Conservation (phyloP, 2,888 invertebrate species). For the Melinopterus prodromus region DNA sequence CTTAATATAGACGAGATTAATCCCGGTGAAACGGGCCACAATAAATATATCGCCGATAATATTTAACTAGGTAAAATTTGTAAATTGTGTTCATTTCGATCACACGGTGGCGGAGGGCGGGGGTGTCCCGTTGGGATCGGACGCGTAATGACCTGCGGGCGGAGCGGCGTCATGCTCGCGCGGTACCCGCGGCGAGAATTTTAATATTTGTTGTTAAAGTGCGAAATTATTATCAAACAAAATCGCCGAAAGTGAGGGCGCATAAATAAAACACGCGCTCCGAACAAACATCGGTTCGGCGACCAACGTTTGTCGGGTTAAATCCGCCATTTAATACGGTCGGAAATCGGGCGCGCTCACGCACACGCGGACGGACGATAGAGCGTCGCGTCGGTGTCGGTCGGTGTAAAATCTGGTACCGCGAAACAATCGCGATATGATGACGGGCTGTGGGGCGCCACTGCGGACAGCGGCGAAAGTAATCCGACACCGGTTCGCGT, state of each 20-base stretch:
- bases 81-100: slow-evolving; percentile 20
- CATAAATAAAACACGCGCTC: slow-evolving; percentile 49
- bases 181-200: slow-evolving; percentile 19
- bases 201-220: slow-evolving; percentile 26
- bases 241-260: slow-evolving; percentile 32
- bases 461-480: slow-evolving; percentile 49
- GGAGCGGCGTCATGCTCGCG: neutral
- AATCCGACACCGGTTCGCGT: slow-evolving; percentile 51
- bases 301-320: slow-evolving; percentile 41
- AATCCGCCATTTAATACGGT: slow-evolving; percentile 48
- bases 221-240: slow-evolving; percentile 29
- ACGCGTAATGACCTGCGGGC: neutral
- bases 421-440: slow-evolving; percentile 46
- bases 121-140: neutral
- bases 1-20: neutral
- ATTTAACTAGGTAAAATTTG: slow-evolving; percentile 21
- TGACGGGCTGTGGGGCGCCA: slow-evolving; percentile 46
- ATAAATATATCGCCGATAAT: neutral
- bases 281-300: slow-evolving; percentile 45
- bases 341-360: slow-evolving; percentile 37
- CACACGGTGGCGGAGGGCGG: neutral
- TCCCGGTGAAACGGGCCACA: neutral
- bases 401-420: slow-evolving; percentile 45
- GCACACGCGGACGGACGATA: slow-evolving; percentile 9
- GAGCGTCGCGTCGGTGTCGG: slow-evolving; percentile 19